phyloP scores from a whole-genome alignment of 2,888 invertebrate genomes.

The Bellardia pandia region DNA sequence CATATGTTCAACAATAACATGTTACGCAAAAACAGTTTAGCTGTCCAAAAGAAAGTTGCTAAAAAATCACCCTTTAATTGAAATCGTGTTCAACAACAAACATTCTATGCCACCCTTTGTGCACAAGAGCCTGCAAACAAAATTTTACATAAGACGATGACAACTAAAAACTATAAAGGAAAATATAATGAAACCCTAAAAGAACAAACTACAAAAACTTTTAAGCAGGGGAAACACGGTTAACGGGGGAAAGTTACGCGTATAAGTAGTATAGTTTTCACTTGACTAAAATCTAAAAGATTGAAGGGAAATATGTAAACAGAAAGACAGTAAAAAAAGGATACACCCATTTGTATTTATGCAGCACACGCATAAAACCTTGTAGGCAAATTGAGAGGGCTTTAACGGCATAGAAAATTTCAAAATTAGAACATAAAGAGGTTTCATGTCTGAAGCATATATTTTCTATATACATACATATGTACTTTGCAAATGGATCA shows the following conservation, averaged over 20 bases:
- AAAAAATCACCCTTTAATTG: too few relatives aligned
- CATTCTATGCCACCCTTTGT: background rate
- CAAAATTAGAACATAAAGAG: slow-evolving; percentile 1
- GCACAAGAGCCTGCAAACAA: background rate
- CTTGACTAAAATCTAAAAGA: slow-evolving; percentile 21
- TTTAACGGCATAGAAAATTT: background rate
- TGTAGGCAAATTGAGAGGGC: background rate
- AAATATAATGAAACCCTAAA: slow-evolving; percentile 30
- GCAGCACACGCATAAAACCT: background rate
- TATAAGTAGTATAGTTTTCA: slow-evolving; percentile 6
- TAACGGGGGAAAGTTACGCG: background rate
- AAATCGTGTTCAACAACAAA: too few relatives aligned
- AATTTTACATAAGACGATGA: slow-evolving; percentile 9
- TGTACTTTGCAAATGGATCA: background rate
- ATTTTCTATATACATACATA: background rate
- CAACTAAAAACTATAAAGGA: background rate
- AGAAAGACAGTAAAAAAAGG: background rate
- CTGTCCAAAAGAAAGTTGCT: too few relatives aligned
- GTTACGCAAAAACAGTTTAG: too few relatives aligned
- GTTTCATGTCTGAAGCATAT: background rate
- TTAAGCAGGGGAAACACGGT: background rate
- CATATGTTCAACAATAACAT: too few relatives aligned
- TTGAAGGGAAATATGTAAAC: background rate
- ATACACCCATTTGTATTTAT: background rate
- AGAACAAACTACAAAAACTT: slow-evolving; percentile 10